Evolutionary conservation across 2,797 vertebrate species (phyloP).

Genomic region (Lindbergichthys nudifrons): DNA sequence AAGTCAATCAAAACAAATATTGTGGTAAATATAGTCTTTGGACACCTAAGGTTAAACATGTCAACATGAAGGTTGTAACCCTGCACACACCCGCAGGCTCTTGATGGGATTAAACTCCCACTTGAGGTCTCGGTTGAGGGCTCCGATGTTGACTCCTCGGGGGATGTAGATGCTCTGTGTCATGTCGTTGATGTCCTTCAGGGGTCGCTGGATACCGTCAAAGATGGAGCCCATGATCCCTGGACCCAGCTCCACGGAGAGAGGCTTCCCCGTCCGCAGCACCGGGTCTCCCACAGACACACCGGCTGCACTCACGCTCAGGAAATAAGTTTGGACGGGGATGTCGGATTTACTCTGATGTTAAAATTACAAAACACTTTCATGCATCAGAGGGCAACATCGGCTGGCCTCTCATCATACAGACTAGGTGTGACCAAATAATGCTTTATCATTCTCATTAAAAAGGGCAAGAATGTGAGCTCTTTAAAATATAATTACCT

Average conservation of each 20-base stretch:
- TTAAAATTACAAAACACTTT: too few species aligned
- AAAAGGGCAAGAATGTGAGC: too few species aligned
- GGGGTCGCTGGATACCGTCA: conserved; percentile 97
- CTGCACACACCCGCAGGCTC: conserved; percentile 87
- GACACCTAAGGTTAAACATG: too few species aligned
- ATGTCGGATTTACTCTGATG: too few species aligned
- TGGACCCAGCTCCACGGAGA: conserved; percentile 96
- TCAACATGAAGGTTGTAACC: neutral
- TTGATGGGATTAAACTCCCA: conserved; percentile 94
- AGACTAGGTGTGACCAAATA: neutral
- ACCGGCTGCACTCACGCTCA: conserved; percentile 88
- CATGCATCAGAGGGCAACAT: neutral
- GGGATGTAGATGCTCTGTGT: conserved; percentile 98
- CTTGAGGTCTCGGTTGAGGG: conserved; percentile 93
- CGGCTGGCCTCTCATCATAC: neutral
- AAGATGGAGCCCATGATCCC: conserved; percentile 99
- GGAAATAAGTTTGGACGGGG: conserved; percentile 75
- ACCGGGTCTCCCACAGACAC: conserved; percentile 97
- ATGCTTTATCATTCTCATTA: neutral
- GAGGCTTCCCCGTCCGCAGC: conserved; percentile 95
- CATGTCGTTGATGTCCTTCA: conserved; percentile 93
- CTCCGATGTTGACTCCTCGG: conserved; percentile 95
- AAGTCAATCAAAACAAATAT: too few species aligned
- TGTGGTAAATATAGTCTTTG: too few species aligned
- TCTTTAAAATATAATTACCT: neutral